Base-by-base conservation (phyloP, 2,888 invertebrate species). In the Tetranychus piercei region DNA sequence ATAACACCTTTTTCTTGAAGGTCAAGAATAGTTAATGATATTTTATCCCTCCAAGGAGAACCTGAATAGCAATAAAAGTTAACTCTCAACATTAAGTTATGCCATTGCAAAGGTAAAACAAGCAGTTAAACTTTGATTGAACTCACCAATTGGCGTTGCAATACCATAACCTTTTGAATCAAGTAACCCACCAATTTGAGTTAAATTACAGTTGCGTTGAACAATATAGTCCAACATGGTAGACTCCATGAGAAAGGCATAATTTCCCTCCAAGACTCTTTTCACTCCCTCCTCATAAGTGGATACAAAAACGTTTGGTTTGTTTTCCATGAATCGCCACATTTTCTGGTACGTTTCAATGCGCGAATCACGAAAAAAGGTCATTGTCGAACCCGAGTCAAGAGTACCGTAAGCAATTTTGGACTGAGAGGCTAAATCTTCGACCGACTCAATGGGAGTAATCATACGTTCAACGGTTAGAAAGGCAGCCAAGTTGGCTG, bases 401-500 rank as follows among this genome's bases (percentile, higher is more conserved):
- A 96, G 84, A 0, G 95, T 94, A 0, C 97, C 97, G 80, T 97
- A 99, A 23, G 90, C 87, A 78, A 99, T 94, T 75, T 89, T 89
- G 5, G 88, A 91, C 85, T 97, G 97, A 71, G 91, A 91, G 0
- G 94, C 92, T 73, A 99, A 84, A 82, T 99, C 97, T 79, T 94
- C 92, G 0, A 94, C 94, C 80, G 89, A 92, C 82, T 96, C 93
- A 76, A 97, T 94, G 0, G 95, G 94, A 45, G 94, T 89, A 75
- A 92, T 92, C 86, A 94, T 94, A 64, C 94, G 85, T 82, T 97
- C 95, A 44, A 99, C 96, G 0, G 97, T 97, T 72, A 99, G 86
- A 83, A 97, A 97, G 1, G 97, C 97, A 0, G 97, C 97, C 80
- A 99, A 85, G 84, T 93, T 93, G 11, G 97, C 97, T 6, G 97